A percentile compares a stretch with the other conserved stretches of the same genome.
phyloP scores from a whole-genome alignment of 2,888 invertebrate genomes.

The Morpho helenor region DNA sequence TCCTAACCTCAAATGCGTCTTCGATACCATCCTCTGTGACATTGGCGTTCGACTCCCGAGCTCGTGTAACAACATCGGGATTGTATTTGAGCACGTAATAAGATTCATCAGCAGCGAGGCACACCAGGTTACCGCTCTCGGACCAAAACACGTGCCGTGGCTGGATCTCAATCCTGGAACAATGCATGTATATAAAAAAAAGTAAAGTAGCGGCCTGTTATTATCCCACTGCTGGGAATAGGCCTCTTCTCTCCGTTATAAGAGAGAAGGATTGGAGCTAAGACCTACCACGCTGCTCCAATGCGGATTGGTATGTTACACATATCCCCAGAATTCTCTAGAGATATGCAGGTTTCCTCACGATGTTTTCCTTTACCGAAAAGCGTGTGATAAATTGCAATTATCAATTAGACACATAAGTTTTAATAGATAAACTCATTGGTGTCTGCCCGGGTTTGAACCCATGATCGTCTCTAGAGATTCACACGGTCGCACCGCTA shows the following conservation, averaged over 20 bases:
- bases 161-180: constrained; percentile 94
- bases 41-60: constrained; percentile 86
- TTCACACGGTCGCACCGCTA: too few species aligned
- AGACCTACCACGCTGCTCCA: background rate
- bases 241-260: too few species aligned
- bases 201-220: too few species aligned
- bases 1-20: constrained; percentile 93
- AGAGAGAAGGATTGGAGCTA: background rate
- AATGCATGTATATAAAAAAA: background rate
- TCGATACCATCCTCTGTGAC: constrained; percentile 95
- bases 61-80: constrained; percentile 87
- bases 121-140: constrained; percentile 95
- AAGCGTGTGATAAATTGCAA: too few species aligned
- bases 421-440: too few species aligned
- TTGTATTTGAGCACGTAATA: constrained; percentile 96
- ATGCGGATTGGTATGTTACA: constrained; percentile 16
- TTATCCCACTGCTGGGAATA: too few species aligned
- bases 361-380: too few species aligned
- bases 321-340: too few species aligned
- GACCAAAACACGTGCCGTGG: constrained; percentile 97
- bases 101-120: constrained; percentile 96
- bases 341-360: too few species aligned
- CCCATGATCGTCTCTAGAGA: too few species aligned
- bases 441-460: too few species aligned
- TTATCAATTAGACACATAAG: too few species aligned